These are phyloP conservation scores for Alcedo atthis DNA, from an alignment of 2,797 vertebrate genomes.

Conservation along the genomic window DNA sequence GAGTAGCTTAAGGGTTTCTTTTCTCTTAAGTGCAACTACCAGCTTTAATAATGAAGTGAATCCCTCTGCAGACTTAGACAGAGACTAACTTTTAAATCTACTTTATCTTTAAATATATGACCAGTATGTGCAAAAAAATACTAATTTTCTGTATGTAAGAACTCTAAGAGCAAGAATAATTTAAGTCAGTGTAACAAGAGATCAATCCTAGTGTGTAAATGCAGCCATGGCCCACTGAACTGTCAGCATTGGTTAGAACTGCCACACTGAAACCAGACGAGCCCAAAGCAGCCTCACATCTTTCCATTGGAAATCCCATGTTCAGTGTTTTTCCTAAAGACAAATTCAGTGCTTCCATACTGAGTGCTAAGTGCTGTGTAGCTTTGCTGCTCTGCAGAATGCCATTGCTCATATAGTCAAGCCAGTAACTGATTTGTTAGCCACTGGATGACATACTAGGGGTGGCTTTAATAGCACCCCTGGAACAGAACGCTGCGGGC, in stretches of 20 bases:
- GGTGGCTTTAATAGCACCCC: slow-evolving; percentile 32
- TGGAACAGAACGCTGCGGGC: slow-evolving; percentile 42
- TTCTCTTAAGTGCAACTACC: neutral
- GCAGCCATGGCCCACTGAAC: neutral
- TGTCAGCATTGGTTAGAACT: neutral
- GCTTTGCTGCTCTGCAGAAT: neutral
- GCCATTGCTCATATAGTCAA: neutral
- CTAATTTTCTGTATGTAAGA: neutral
- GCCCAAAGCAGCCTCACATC: neutral
- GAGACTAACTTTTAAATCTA: neutral
- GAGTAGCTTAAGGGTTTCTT: neutral
- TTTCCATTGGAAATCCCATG: neutral
- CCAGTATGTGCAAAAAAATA: neutral
- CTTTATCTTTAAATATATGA: neutral
- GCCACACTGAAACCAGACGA: neutral
- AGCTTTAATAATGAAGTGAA: neutral
- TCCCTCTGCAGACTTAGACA: neutral
- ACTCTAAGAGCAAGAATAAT: neutral
- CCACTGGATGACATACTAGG: slow-evolving; percentile 40
- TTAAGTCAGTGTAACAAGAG: neutral
- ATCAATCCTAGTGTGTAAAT: neutral
- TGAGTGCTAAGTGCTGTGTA: neutral
- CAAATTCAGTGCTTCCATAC: neutral
- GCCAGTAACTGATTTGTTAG: neutral
- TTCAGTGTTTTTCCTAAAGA: neutral